phyloP scores from a whole-genome alignment of 2,888 invertebrate genomes.

The Hirtodrosophila confusa region DNA sequence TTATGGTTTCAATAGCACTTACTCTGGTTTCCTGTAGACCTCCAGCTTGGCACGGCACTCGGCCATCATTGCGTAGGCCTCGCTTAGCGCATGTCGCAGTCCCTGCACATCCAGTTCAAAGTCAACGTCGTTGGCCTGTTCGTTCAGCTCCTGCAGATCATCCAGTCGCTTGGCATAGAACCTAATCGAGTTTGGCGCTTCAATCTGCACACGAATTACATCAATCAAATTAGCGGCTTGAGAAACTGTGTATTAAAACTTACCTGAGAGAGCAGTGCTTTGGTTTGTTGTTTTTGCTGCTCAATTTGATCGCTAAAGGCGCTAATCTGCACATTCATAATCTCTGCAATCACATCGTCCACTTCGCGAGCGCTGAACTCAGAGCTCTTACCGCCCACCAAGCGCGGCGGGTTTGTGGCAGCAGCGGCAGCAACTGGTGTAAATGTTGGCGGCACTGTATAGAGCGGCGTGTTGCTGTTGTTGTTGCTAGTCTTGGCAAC shows the following conservation, averaged over 20 bases:
- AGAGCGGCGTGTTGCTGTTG: constrained; percentile 71
- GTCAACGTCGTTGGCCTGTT: constrained; percentile 87
- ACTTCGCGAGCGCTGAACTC: constrained; percentile 55
- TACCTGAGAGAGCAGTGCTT: constrained; percentile 82
- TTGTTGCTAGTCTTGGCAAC: constrained; percentile 8
- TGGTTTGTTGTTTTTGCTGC: constrained; percentile 86
- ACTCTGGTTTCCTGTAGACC: constrained; percentile 82
- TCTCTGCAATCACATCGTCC: constrained; percentile 85
- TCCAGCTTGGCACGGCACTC: constrained; percentile 83
- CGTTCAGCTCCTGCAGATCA: constrained; percentile 86
- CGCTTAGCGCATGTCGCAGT: constrained; percentile 84
- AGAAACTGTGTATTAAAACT: neutral
- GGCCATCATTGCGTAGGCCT: constrained; percentile 83
- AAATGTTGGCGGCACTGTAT: constrained; percentile 78
- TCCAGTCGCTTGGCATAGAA: constrained; percentile 85
- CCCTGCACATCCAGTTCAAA: constrained; percentile 87
- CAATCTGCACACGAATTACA: constrained; percentile 79
- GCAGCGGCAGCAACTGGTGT: constrained; percentile 54
- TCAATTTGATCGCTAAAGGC: constrained; percentile 88
- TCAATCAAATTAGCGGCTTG: neutral
- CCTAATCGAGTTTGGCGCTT: constrained; percentile 86
- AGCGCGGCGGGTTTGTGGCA: constrained; percentile 12
- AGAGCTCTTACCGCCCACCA: constrained; percentile 5
- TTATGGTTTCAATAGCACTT: constrained; percentile 39
- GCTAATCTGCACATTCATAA: constrained; percentile 88